Percentiles rank a stretch among this genome's conserved stretches.
phyloP scores from a whole-genome alignment of 2,113 vertebrate species.

The Bubo scandiacus region DNA sequence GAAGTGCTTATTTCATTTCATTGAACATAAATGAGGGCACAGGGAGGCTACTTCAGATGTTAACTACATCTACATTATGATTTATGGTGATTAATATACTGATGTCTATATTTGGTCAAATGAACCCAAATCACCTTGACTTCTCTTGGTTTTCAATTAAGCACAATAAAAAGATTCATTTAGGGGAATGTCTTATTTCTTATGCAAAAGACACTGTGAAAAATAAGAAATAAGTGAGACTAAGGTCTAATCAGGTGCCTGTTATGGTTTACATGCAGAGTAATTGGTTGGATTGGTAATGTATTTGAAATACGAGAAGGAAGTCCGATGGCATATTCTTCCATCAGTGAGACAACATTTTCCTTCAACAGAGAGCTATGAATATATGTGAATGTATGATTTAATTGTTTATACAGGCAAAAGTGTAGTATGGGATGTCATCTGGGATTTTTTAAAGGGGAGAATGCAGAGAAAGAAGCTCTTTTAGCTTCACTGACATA shows the following conservation, averaged over 20 bases:
- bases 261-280: not conserved
- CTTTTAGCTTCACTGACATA: not conserved
- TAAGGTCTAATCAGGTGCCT: not conserved
- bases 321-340: not conserved
- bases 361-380: not conserved
- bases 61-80: not conserved
- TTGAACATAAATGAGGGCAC: not conserved
- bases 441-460: conserved; percentile 11
- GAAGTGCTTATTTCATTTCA: conserved; percentile 9
- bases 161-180: not conserved
- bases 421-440: not conserved
- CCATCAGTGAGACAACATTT: not conserved
- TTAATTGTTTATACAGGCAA: conserved; percentile 48
- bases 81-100: not conserved
- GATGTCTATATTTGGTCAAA: not conserved
- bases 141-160: not conserved
- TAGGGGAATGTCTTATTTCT: not conserved
- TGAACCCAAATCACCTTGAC: not conserved
- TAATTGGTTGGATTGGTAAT: not conserved
- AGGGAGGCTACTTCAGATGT: not conserved
- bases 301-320: not conserved
- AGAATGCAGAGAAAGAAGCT: not conserved
- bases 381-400: not conserved
- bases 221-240: not conserved
- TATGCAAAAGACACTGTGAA: not conserved